Base-by-base conservation (phyloP, 1,140 invertebrate genomes). In the Oreohelix idahoensis region DNA sequence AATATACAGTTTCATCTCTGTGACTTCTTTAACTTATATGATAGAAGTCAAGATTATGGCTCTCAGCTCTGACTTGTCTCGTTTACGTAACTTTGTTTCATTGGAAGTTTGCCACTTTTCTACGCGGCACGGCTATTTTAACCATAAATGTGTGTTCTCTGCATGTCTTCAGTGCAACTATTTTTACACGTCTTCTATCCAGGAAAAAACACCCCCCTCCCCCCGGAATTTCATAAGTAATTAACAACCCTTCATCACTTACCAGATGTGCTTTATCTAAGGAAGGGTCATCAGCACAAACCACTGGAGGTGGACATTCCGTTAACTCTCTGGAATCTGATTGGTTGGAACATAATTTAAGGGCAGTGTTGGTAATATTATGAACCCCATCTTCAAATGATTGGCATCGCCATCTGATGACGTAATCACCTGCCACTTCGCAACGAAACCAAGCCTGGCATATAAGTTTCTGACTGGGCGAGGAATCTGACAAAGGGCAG, bases 371-470 rank as follows among this genome's bases (percentile, higher is more conserved):
- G 0, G 77, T 79, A 11, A 5, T 32, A 49, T 79, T 79, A 49
- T 38, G 20, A 4, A 26, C 77, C 15, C 35, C 58, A 2, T 79
- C 77, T 39, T 58, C 77, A 13, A 13, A 36, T 58, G 77, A 58
- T 4, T 58, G 77, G 29, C 77, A 79, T 36, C 36, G 29, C 77
- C 77, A 79, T 35, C 58, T 20, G 32, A 79, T 79, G 35, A 79
- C 77, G 36, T 79, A 79, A 39, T 79, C 77, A 23, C 77, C 77
- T 23, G 77, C 77, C 35, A 35, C 26, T 39, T 79, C 77, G 26
- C 77, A 79, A 17, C 58, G 51, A 35, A 39, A 79, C 77, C 51
- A 58, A 1, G 77, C 77, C 29, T 66, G 32, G 77, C 77, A 79
- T 20, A 26, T 17, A 35, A 49, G 15, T 53, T 49, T 53, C 1